Evolutionary conservation across 2,797 vertebrate genomes (phyloP).

Genomic region (Merluccius polli): DNA sequence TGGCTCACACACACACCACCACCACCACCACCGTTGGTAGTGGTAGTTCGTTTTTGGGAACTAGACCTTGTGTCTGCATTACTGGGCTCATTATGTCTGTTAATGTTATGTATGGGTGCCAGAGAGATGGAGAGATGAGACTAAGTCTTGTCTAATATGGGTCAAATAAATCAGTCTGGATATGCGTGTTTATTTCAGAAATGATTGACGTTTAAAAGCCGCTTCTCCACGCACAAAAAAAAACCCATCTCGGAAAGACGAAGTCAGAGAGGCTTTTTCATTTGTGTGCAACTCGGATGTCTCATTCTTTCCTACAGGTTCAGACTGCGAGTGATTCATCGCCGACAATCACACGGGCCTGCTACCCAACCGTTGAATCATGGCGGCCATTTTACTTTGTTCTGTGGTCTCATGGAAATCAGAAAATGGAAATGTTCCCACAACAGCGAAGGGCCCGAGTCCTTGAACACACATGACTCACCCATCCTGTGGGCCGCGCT

Average conservation of each 20-base stretch:
- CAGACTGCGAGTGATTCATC: slow-evolving; percentile 46
- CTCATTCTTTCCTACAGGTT: slow-evolving; percentile 55
- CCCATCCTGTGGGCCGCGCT: slow-evolving; percentile 67
- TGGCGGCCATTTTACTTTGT: slow-evolving; percentile 72
- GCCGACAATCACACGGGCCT: slow-evolving; percentile 43
- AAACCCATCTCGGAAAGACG: slow-evolving; percentile 19
- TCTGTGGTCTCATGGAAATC: slow-evolving; percentile 67
- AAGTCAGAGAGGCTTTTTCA: not conserved
- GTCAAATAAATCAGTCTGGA: not conserved
- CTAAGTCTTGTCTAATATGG: not conserved
- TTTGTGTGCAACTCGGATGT: slow-evolving; percentile 32
- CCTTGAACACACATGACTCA: slow-evolving; percentile 71
- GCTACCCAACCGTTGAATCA: slow-evolving; percentile 48
- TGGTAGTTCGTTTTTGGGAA: not conserved
- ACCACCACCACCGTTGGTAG: not conserved
- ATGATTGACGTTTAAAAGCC: slow-evolving; percentile 4
- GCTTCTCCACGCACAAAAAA: slow-evolving; percentile 5
- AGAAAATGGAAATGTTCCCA: slow-evolving; percentile 75
- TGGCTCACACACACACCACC: too few species aligned
- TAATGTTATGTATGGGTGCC: not conserved
- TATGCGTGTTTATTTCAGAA: not conserved
- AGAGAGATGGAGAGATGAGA: not conserved
- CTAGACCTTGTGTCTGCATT: not conserved
- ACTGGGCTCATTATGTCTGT: not conserved
- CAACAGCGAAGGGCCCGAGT: slow-evolving; percentile 55